phyloP scores from a whole-genome alignment of 2,888 invertebrate genomes.

The Carabus problematicus region DNA sequence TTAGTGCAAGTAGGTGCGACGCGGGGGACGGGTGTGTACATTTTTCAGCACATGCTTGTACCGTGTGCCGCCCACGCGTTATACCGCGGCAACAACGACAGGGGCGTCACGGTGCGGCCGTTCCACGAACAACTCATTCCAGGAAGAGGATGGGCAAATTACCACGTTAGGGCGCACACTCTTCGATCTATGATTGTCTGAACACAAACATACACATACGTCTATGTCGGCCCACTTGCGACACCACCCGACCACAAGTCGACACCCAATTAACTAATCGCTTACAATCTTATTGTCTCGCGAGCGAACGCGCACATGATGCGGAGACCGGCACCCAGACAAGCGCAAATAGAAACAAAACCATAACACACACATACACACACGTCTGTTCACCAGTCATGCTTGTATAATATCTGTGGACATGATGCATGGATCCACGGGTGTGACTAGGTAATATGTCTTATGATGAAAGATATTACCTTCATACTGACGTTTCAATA shows the following conservation, averaged over 20 bases:
- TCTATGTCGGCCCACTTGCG: constrained; percentile 5
- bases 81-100: constrained; percentile 10
- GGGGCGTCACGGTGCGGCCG: constrained; percentile 38
- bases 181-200: constrained; percentile 14
- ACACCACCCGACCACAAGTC: constrained; percentile 7
- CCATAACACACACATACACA: too few species aligned
- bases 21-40: neutral
- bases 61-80: constrained; percentile 25
- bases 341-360: too few species aligned
- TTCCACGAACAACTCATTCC: constrained; percentile 40
- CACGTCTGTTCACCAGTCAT: too few species aligned
- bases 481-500: too few species aligned
- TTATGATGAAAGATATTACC: too few species aligned
- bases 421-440: constrained; percentile 23
- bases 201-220: neutral
- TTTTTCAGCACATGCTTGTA: neutral
- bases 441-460: neutral
- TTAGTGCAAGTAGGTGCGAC: neutral
- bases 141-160: constrained; percentile 43
- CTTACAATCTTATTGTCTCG: constrained; percentile 23
- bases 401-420: constrained; percentile 17
- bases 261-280: constrained; percentile 20
- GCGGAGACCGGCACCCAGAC: neutral
- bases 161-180: constrained; percentile 33
- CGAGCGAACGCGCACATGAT: neutral